Conservation (phyloP, 1,140 invertebrate species). For the Meloidogyne exigua region DNA sequence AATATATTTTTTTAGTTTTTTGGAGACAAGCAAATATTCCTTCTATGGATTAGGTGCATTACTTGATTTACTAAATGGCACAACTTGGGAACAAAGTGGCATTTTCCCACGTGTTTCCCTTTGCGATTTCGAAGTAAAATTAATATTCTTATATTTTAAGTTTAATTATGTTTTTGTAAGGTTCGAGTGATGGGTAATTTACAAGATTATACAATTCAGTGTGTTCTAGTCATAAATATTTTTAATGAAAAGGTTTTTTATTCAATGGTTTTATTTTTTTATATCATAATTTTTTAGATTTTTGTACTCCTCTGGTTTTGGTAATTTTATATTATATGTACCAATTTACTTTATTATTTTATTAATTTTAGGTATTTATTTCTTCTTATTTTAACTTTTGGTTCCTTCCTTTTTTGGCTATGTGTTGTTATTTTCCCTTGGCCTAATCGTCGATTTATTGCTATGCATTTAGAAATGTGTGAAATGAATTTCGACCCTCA, state of each 20-base stretch:
- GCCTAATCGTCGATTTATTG: slow-evolving; percentile 48
- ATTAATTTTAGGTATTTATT: slow-evolving; percentile 64
- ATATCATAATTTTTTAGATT: neutral
- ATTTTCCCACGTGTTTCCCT: slow-evolving; percentile 67
- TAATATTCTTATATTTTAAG: slow-evolving; percentile 63
- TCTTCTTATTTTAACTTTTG: slow-evolving; percentile 65
- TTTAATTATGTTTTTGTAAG: slow-evolving; percentile 52
- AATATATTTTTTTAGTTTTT: slow-evolving; percentile 39
- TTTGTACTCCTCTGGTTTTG: slow-evolving; percentile 33
- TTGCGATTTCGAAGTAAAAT: slow-evolving; percentile 66
- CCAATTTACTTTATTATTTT: slow-evolving; percentile 19
- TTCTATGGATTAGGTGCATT: slow-evolving; percentile 55
- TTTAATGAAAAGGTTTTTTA: slow-evolving; percentile 69
- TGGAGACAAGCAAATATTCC: slow-evolving; percentile 39
- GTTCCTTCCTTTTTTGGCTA: slow-evolving; percentile 58
- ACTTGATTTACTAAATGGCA: slow-evolving; percentile 50
- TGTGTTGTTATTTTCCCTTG: slow-evolving; percentile 49
- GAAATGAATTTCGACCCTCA: slow-evolving; percentile 57
- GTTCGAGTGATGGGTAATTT: slow-evolving; percentile 62
- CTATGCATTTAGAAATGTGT: slow-evolving; percentile 56
- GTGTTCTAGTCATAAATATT: slow-evolving; percentile 68
- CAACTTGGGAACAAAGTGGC: slow-evolving; percentile 60
- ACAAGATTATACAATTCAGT: slow-evolving; percentile 67
- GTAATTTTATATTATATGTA: slow-evolving; percentile 24
- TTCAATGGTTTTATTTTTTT: slow-evolving; percentile 65